Conservation (phyloP, 2,888 invertebrate species). For the Harpalus rubripes region DNA sequence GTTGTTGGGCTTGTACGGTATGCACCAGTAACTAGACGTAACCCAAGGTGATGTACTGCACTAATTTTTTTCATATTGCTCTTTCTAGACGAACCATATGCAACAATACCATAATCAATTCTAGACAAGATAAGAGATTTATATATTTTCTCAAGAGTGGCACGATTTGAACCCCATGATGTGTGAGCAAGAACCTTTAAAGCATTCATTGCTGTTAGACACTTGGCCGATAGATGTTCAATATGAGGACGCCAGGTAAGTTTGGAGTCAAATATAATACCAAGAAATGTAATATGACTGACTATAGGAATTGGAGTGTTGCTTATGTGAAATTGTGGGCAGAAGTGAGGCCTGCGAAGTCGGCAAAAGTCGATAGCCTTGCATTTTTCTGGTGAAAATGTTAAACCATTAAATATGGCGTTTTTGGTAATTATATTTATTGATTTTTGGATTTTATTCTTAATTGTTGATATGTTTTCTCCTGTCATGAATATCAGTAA, state of each 20-base stretch:
- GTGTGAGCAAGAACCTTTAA: neutral
- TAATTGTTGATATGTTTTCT: neutral
- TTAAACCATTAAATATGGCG: neutral
- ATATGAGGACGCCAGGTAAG: neutral
- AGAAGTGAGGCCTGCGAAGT: neutral
- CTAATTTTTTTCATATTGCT: no score
- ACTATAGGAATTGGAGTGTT: neutral
- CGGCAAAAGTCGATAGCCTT: neutral
- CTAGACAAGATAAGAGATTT: no score
- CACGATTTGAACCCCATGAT: neutral
- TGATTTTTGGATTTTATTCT: neutral
- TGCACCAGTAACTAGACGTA: no score
- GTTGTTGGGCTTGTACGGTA: no score
- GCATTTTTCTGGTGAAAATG: neutral
- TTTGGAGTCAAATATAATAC: neutral
- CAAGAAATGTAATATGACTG: neutral
- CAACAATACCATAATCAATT: no score
- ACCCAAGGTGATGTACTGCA: no score
- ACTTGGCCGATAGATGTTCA: neutral
- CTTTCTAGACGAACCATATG: no score
- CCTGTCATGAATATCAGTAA: slow-evolving; percentile 16
- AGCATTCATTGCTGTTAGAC: neutral
- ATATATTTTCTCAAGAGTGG: slow-evolving; percentile 1
- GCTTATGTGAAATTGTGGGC: neutral
- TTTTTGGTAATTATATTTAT: neutral